Percentiles rank a stretch among this genome's conserved stretches.
Evolutionary conservation across 2,888 invertebrate species (phyloP).

Genomic region (Schizotus pectinicornis): DNA sequence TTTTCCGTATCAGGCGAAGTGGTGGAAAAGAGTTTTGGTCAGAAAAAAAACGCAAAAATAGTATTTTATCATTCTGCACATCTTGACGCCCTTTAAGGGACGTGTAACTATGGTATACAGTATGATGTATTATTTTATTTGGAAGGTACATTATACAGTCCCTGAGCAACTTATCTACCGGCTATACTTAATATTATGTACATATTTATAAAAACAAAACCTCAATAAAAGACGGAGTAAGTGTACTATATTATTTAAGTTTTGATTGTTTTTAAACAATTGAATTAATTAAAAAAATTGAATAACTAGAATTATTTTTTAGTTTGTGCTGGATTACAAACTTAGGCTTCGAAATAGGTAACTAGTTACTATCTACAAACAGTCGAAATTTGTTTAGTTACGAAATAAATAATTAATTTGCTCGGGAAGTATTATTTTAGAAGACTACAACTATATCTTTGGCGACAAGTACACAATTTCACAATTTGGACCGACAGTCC

Average conservation of each 20-base stretch:
- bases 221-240: slow-evolving; percentile 22
- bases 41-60: too few relatives aligned
- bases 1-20: too few relatives aligned
- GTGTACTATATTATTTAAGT: slow-evolving; percentile 30
- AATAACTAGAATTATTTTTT: slow-evolving; percentile 16
- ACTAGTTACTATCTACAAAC: neutral
- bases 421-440: slow-evolving; percentile 23
- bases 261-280: slow-evolving; percentile 18
- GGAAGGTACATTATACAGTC: slow-evolving; percentile 39
- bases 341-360: neutral
- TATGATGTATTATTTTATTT: slow-evolving; percentile 32
- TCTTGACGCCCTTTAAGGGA: neutral
- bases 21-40: too few relatives aligned
- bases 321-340: slow-evolving; percentile 33
- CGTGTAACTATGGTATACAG: neutral
- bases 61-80: neutral
- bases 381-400: slow-evolving; percentile 2
- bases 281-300: slow-evolving; percentile 2
- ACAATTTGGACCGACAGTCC: slow-evolving; percentile 9
- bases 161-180: slow-evolving; percentile 42
- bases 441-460: slow-evolving; percentile 38
- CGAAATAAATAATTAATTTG: slow-evolving; percentile 26
- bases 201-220: slow-evolving; percentile 39
- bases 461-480: slow-evolving; percentile 36
- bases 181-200: slow-evolving; percentile 34